These are phyloP conservation scores for Cephus pulcher DNA, from an alignment of 2,888 invertebrate genomes.

Conservation along the genomic window DNA sequence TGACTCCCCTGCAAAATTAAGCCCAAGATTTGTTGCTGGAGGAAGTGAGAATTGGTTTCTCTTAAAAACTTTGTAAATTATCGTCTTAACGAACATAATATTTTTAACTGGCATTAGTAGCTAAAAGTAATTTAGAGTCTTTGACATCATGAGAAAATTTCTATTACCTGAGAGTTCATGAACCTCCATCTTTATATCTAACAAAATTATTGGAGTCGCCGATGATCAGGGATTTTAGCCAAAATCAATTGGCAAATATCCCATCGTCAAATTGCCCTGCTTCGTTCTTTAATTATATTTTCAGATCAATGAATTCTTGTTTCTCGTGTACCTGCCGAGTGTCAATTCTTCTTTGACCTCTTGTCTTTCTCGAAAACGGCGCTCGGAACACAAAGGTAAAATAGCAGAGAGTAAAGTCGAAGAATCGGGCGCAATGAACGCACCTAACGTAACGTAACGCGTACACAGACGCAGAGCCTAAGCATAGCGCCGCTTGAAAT, in stretches of 20 bases:
- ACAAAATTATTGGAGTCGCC: not conserved
- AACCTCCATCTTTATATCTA: not conserved
- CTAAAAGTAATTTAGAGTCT: not conserved
- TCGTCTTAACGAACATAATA: not conserved
- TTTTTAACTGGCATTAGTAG: not conserved
- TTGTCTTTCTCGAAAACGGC: not conserved
- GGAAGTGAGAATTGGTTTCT: not conserved
- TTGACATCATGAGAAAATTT: not conserved
- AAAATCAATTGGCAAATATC: not conserved
- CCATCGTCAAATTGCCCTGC: not conserved
- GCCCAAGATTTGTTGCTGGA: not conserved
- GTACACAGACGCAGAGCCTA: not conserved
- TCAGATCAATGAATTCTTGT: not conserved
- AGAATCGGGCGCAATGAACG: conserved; percentile 9
- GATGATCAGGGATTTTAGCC: not conserved
- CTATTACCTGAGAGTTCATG: not conserved
- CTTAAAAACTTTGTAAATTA: not conserved
- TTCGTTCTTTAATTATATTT: not conserved
- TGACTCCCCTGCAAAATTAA: not conserved
- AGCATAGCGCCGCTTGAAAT: conserved; percentile 22
- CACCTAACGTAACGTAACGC: not conserved
- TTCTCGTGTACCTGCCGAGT: not conserved
- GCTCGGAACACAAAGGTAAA: not conserved
- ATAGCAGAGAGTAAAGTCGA: not conserved
- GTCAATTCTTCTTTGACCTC: not conserved